phyloP scores from a whole-genome alignment of 2,888 invertebrate species.

The Philereme vetulata region DNA sequence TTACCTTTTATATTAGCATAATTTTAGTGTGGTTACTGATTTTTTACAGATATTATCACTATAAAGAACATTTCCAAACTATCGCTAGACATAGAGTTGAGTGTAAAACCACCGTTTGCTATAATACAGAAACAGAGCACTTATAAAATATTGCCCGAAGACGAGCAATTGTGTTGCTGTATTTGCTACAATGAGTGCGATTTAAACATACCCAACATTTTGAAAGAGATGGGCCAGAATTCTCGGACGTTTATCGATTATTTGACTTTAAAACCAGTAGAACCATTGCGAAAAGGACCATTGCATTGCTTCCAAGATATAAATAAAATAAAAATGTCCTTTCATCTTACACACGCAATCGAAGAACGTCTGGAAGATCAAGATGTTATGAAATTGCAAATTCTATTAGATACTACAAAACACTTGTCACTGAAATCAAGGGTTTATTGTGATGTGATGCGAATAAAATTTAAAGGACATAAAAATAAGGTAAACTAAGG shows the following conservation, averaged over 20 bases:
- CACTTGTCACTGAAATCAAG: constrained; percentile 66
- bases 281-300: constrained; percentile 58
- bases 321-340: constrained; percentile 73
- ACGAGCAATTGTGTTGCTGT: constrained; percentile 67
- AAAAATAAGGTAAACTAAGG: constrained; percentile 65
- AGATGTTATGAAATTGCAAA: constrained; percentile 74
- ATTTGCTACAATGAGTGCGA: constrained; percentile 67
- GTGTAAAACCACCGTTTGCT: constrained; percentile 78
- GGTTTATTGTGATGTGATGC: constrained; percentile 67
- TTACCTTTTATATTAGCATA: background rate
- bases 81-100: constrained; percentile 74
- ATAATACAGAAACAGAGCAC: constrained; percentile 65
- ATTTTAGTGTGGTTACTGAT: background rate
- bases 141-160: constrained; percentile 63
- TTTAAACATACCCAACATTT: constrained; percentile 59
- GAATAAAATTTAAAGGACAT: constrained; percentile 72
- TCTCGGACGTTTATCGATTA: constrained; percentile 66
- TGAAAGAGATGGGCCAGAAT: constrained; percentile 54
- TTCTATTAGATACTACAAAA: constrained; percentile 75
- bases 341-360: constrained; percentile 63
- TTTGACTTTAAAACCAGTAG: constrained; percentile 66
- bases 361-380: constrained; percentile 72
- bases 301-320: constrained; percentile 75
- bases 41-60: constrained; percentile 75
- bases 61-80: constrained; percentile 82